Conservation (phyloP, 92 coral and sea anemone species). For the Bergia sp. region DNA sequence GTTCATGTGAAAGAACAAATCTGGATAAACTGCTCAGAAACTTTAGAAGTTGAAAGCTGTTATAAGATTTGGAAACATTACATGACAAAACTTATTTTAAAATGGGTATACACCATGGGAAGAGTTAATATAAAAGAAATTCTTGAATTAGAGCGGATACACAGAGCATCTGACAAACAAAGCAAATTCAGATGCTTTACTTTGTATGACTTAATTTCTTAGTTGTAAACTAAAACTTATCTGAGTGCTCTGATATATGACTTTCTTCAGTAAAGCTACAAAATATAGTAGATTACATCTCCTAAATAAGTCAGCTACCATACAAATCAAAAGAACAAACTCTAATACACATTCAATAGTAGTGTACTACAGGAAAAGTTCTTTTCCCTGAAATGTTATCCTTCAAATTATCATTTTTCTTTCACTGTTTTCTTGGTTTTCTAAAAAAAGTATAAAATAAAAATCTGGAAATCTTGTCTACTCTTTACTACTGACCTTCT, state of each 20-base stretch:
- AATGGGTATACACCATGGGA: neutral
- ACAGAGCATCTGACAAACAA: neutral
- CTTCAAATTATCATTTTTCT: neutral
- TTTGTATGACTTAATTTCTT: neutral
- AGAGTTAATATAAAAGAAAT: neutral
- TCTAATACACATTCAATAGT: neutral
- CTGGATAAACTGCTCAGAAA: no score
- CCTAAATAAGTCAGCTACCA: neutral
- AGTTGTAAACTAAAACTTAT: neutral
- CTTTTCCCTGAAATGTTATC: neutral
- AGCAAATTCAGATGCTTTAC: neutral
- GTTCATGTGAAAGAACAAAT: no score
- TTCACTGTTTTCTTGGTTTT: neutral
- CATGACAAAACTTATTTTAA: no score
- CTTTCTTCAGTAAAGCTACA: neutral
- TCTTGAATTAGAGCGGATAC: neutral
- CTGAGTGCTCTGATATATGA: no score
- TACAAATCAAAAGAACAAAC: no score
- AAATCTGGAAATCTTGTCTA: neutral
- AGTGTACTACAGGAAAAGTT: neutral
- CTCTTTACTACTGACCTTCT: conserved; percentile 16
- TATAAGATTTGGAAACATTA: neutral
- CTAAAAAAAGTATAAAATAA: neutral
- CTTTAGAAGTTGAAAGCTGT: no score
- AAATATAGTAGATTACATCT: neutral